Base-by-base conservation (phyloP, 2,888 invertebrate species). In the Leptarthrus brevirostris region DNA sequence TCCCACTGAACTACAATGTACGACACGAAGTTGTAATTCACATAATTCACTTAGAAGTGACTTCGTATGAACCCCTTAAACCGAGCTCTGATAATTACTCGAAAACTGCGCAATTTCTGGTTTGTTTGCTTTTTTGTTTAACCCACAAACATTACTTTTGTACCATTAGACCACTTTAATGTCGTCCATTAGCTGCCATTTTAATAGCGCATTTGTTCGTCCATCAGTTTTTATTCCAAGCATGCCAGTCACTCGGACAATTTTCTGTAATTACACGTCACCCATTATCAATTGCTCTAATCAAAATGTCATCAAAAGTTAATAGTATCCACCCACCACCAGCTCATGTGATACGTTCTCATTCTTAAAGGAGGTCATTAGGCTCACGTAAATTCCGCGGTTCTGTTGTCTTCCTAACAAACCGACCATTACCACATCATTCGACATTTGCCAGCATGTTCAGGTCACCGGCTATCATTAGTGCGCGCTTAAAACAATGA, bases 231-330 rank as follows among this genome's bases (percentile, higher is more conserved):
- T 6, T 12, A 40, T 40, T 40, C 40, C 6, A 40, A 2, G 12
- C 8, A 40, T 12, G n/a, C 8, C 8, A 3, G n/a, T 40, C 16
- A 8, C 20, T 49, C 18, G 20, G 18, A 49, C 64, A 44, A 61
- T 61, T 61, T 61, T 61, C 61, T 61, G 18, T 61, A 61, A 61
- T 61, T 61, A 61, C 36, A 24, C 61, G 22, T 40, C 36, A 61
- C 47, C 44, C 47, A 24, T 64, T 64, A 64, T 44, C 64, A 64
- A 64, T 64, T 64, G 44, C 18, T 47, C 44, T 64, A 47, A 64
- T 64, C 64, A 64, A 64, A 64, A 64, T 64, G 64, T 47, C 64
- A 64, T 64, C 64, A 64, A 64, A 64, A 44, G 64, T 24, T 64
- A 64, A 44, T 58, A 64, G 64, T 47, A 44, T 12, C 26, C 40